A percentile compares a stretch with the other conserved stretches of the same genome.
phyloP scores from a whole-genome alignment of 2,113 vertebrate species.

The Carassius carassius region DNA sequence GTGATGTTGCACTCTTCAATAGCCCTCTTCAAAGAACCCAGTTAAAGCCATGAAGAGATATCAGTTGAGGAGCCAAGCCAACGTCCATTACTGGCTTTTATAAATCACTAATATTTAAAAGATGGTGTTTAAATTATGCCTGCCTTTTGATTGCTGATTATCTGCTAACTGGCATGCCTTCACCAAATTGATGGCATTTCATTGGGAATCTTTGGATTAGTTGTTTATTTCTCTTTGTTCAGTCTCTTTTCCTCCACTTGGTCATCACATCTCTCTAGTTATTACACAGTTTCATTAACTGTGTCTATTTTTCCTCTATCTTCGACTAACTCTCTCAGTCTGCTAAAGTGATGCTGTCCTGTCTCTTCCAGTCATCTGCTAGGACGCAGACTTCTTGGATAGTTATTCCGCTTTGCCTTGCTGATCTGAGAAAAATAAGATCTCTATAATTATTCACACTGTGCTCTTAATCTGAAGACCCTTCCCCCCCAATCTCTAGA shows the following conservation, averaged over 20 bases:
- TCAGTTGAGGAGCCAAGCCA: slow-evolving; percentile 20
- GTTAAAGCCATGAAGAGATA: slow-evolving; percentile 42
- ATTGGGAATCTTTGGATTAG: slow-evolving; percentile 51
- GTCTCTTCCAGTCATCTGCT: slow-evolving; percentile 43
- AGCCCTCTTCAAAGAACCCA: slow-evolving; percentile 31
- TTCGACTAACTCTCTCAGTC: slow-evolving; percentile 36
- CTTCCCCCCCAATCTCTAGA: slow-evolving; percentile 18
- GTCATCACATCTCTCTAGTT: slow-evolving; percentile 4
- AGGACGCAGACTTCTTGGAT: slow-evolving; percentile 63
- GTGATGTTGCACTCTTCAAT: slow-evolving; percentile 25
- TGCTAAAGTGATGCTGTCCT: slow-evolving; percentile 53
- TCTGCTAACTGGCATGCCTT: slow-evolving; percentile 6
- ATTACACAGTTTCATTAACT: neutral
- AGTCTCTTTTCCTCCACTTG: slow-evolving; percentile 48
- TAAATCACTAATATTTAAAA: slow-evolving; percentile 23
- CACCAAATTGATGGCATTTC: slow-evolving; percentile 54
- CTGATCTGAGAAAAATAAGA: slow-evolving; percentile 74
- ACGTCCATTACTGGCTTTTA: slow-evolving; percentile 33
- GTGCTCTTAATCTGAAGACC: slow-evolving; percentile 66
- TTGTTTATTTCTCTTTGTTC: slow-evolving; percentile 41
- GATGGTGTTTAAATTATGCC: slow-evolving; percentile 34
- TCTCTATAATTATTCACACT: slow-evolving; percentile 66
- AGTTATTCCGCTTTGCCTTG: slow-evolving; percentile 74
- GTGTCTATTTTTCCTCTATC: neutral
- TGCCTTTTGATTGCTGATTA: slow-evolving; percentile 43